Evolutionary conservation across 2,113 vertebrate species (phyloP).

Genomic region (Oryzias javanicus): DNA sequence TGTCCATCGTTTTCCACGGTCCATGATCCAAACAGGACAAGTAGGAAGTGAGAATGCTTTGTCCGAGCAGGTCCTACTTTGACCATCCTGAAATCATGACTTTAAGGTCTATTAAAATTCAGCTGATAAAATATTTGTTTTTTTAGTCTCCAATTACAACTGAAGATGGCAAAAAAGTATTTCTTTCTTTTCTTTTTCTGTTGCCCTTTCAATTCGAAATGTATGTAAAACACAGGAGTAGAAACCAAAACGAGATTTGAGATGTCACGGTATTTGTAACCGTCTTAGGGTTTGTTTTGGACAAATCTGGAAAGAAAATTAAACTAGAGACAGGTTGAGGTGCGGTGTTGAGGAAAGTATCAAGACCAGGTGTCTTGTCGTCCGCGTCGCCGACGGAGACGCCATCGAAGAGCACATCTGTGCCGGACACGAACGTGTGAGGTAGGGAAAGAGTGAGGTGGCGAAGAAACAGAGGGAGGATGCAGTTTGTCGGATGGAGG

Average conservation of each 20-base stretch:
- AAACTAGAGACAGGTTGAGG: slow-evolving; percentile 84
- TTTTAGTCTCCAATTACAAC: no score
- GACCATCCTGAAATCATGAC: no score
- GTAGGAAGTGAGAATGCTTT: no score
- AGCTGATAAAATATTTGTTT: no score
- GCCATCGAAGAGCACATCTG: slow-evolving; percentile 21
- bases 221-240: no score
- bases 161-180: no score
- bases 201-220: no score
- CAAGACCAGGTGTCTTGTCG: neutral
- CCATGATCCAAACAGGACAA: no score
- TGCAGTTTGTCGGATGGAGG: neutral
- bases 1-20: no score
- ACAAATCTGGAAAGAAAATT: slow-evolving; percentile 62
- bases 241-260: slow-evolving; percentile 32
- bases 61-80: no score
- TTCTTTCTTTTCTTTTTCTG: no score
- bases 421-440: slow-evolving; percentile 35
- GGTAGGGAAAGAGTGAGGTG: slow-evolving; percentile 29
- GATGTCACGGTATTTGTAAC: slow-evolving; percentile 62
- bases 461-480: slow-evolving; percentile 31
- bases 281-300: slow-evolving; percentile 62
- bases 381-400: slow-evolving; percentile 46
- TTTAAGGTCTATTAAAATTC: no score
- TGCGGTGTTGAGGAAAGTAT: slow-evolving; percentile 8